Conservation (phyloP, 2,113 vertebrate genomes). For the Arvicanthis niloticus region DNA sequence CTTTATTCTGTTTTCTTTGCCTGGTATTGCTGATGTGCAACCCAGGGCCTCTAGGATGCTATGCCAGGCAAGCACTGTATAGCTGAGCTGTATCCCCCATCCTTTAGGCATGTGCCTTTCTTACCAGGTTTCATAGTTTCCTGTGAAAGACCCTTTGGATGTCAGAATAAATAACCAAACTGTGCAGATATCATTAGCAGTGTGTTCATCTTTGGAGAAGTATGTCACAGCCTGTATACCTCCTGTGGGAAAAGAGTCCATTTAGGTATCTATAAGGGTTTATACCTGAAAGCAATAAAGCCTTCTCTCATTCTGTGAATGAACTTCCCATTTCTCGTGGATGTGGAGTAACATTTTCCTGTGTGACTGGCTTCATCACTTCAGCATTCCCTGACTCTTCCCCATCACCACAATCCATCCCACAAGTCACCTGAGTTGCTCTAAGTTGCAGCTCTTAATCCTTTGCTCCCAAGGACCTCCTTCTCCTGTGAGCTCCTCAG, state of each 20-base stretch:
- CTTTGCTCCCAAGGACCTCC: constrained; percentile 23
- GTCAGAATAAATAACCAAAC: background rate
- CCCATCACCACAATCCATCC: background rate
- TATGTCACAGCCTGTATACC: background rate
- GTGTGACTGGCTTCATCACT: background rate
- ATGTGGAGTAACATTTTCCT: background rate
- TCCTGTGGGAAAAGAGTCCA: background rate
- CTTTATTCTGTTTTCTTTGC: background rate
- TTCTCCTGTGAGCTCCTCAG: background rate
- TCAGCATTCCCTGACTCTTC: background rate
- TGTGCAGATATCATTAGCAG: background rate
- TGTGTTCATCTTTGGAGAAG: background rate
- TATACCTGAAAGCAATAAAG: background rate
- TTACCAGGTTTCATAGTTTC: background rate
- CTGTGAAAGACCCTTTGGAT: background rate
- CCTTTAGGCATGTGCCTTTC: background rate
- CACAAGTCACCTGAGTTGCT: background rate
- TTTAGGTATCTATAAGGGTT: background rate
- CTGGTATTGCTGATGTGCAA: background rate
- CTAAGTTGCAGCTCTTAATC: background rate
- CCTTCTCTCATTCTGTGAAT: background rate
- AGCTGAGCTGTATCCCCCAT: background rate
- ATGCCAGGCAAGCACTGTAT: too few relatives aligned
- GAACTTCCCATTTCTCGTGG: background rate
- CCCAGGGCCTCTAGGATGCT: background rate